Evolutionary conservation across 2,888 invertebrate genomes (phyloP), one percentile per base, ranked within the genome.

Genomic region (Boloria selene): DNA sequence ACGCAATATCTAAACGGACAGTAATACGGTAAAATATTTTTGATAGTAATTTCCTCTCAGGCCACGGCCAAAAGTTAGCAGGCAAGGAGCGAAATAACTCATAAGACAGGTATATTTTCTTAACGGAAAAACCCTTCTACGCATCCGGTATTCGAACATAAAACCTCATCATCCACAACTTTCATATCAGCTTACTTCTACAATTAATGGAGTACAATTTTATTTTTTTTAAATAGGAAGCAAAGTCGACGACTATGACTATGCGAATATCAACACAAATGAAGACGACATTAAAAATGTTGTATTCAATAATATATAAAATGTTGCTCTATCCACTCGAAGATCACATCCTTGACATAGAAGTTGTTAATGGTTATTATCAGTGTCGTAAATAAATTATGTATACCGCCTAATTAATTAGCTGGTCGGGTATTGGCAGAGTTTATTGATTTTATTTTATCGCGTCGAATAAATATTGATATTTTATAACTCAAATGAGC

Each of bases 391-490:
- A 73, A 73, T 75, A 72, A 74, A 72, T 75, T 71, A 76, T 73
- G 71, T 70, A 74, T 70, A 72, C 69, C 60, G 69, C 65, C 70
- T 75, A 71, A 73, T 75, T 74, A 76, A 73, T 75, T 71, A 75
- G 67, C 65, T 68, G 62, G 65, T 61, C 56, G 67, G 61, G 60
- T 52, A 55, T 50, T 63, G 61, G 59, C 59, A 49, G 51, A 50
- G 61, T 75, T 77, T 79, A 79, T 79, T 79, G 74, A 73, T 77
- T 78, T 73, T 66, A 64, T 70, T 69, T 64, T 56, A 65, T 69
- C 56, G 56, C 50, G 13, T 63, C 56, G 61, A 63, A 66, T 71
- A 62, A 79, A 80, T 79, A 81, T 82, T 78, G 69, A 76, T 77
- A 79, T 75, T 70, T 71, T 65, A 69, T 71, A 49, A 42, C 14